Evolutionary conservation across 2,888 invertebrate genomes (phyloP), one percentile per base, ranked within the genome.

Genomic region (Lasioglossum leucozonium): DNA sequence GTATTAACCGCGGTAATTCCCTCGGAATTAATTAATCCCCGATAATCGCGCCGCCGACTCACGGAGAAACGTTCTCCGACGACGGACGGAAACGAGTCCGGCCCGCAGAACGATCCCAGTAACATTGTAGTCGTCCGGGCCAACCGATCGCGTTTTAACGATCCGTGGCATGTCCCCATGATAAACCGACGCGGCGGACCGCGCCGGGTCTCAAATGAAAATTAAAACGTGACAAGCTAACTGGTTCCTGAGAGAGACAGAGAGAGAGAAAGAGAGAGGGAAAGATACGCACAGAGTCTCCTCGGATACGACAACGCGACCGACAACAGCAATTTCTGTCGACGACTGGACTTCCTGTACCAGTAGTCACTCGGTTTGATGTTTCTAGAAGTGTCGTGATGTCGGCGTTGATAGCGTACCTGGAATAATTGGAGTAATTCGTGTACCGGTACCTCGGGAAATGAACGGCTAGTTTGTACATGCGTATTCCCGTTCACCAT

Each of bases 11-110:
- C 47, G 71, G 71, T 82, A 74, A 83, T 83, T 67, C 76, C 62
- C 65, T 67, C 74, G 72, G 74, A 83, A 83, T 82, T 83, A 83
- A 83, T 83, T 76, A 82, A 83, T 83, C 65, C 65, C 55, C 51
- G 75, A 65, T 82, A 75, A 81, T 82, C 82, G 47, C 4, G 2
- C 11, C 22, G 44, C 40, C 47, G 67, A 62, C 40, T 40, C 26
- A 3, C 30, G 0, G 58, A 65, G 72, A n/a, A 58, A 16, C 78
- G 62, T 47, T 47, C 65, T 67, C 67, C n/a, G 8, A 67, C 10
- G 73, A 30, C 79, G 47, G 30, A 72, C 26, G 30, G 44, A 40
- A n/a, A 72, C 62, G 40, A n/a, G 65, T 16, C 74, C 40, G 40
- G 62, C 37, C 77, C 55, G 6, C 79, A n/a, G 44, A 77, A 62